Evolutionary conservation across 2,113 vertebrate species (phyloP).

Genomic region (Lampris megalopsis): DNA sequence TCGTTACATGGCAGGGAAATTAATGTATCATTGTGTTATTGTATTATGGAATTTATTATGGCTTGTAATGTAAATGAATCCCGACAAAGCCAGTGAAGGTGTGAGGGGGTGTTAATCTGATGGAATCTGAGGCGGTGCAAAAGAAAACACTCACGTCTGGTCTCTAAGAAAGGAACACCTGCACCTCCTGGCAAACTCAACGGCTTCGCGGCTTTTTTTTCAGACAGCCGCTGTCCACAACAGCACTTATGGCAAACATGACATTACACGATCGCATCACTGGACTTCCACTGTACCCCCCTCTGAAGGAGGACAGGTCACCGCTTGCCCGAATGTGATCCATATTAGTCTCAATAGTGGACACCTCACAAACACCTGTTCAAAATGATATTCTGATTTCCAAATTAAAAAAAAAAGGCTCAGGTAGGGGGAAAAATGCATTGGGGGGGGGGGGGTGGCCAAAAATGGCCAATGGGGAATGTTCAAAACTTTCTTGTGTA

Average conservation of each 20-base stretch:
- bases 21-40: no score
- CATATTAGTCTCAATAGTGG: neutral
- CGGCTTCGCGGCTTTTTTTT: conserved; percentile 73
- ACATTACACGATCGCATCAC: neutral
- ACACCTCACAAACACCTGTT: neutral
- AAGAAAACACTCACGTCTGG: conserved; percentile 13
- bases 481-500: conserved; percentile 11
- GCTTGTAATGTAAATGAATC: neutral
- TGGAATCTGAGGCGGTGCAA: conserved; percentile 64
- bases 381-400: neutral
- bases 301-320: neutral
- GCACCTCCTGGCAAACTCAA: conserved; percentile 67
- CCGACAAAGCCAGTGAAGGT: neutral
- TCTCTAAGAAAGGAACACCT: conserved; percentile 57
- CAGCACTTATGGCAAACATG: conserved; percentile 25
- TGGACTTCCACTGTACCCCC: neutral
- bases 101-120: conserved; percentile 45
- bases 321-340: no score
- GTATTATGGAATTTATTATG: neutral
- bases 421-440: neutral
- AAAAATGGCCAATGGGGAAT: no score
- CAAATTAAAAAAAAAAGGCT: neutral
- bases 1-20: no score
- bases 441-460: no score
- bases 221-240: conserved; percentile 47